Base-by-base conservation (phyloP, 2,888 invertebrate species). In the Odontomyia ornata region DNA sequence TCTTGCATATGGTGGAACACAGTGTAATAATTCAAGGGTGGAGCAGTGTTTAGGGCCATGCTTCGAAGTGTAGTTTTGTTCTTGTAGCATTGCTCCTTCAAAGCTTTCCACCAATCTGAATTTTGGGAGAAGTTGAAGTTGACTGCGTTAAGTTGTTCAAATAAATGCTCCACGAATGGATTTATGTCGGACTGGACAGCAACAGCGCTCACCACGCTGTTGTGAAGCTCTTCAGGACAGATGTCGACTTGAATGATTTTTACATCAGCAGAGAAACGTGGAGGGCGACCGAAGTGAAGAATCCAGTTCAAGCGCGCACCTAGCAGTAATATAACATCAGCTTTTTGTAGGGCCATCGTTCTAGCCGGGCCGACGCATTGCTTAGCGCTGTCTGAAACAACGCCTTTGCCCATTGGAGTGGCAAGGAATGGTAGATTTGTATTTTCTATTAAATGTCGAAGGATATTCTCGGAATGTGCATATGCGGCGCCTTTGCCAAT, bases 251-350 rank as follows among this genome's bases (percentile, higher is more conserved):
- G 98, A 82, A 98, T 95, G 80, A 98, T 88, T 88, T 96, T 95
- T 3, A 96, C 96, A 83, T 94, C 89, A 0, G 91, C 89, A 21
- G 91, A 90, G 86, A 93, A 98, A 56, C 98, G 88, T 0, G 98
- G 98, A 21, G 94, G 88, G 76, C 93, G 91, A 1, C 98, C 98
- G 88, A 98, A 99, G 88, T 99, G 98, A 79, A 99, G 89, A 88
- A 99, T 98, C 99, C 99, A 99, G 88, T 99, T 99, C 21, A 98
- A 89, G 52, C 98, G 89, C 0, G 98, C 98, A 0, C 98, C 98
- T 52, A 97, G 86, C 71, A 98, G 87, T 1, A 99, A 83, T 1
- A 99, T 89, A 0, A 96, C 94, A 86, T 99, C 98, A 0, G 97
- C 95, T 81, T 95, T 91, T 82, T 93, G 92, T 72, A 99, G 87